These are phyloP conservation scores for Corythornis cristatus DNA, from an alignment of 2,113 vertebrate species.

Conservation along the genomic window DNA sequence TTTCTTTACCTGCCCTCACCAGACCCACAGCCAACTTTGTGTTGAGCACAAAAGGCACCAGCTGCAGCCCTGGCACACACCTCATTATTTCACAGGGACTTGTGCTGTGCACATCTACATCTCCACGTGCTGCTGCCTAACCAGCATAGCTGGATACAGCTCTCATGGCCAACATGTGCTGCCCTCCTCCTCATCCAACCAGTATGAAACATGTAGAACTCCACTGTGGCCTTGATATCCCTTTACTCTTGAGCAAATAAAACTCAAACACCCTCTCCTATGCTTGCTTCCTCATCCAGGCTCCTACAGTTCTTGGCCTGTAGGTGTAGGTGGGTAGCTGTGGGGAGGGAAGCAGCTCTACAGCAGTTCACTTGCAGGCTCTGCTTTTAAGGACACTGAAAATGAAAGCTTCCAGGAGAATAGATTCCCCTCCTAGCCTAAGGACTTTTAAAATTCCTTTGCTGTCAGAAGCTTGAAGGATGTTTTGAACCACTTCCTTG, in stretches of 20 bases:
- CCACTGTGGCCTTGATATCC: neutral
- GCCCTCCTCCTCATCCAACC: neutral
- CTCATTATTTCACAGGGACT: neutral
- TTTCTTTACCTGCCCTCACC: neutral
- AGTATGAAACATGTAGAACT: accelerated
- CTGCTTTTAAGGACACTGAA: neutral
- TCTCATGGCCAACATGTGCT: neutral
- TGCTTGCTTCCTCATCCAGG: neutral
- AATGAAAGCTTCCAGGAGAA: neutral
- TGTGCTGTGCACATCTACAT: accelerated
- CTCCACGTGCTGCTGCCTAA: neutral
- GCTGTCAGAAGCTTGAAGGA: neutral
- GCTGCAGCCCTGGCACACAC: neutral
- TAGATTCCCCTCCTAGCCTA: neutral
- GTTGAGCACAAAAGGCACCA: neutral
- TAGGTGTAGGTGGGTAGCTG: too few species aligned
- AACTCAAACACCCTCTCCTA: neutral
- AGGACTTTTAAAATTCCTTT: neutral
- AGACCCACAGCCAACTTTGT: neutral
- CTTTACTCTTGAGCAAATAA: neutral
- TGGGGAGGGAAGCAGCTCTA: neutral
- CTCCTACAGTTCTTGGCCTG: neutral
- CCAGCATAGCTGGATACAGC: neutral
- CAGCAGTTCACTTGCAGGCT: neutral
- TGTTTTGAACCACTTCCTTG: neutral